phyloP scores from a whole-genome alignment of 2,888 invertebrate species.

The Acutogordius australiensis region DNA sequence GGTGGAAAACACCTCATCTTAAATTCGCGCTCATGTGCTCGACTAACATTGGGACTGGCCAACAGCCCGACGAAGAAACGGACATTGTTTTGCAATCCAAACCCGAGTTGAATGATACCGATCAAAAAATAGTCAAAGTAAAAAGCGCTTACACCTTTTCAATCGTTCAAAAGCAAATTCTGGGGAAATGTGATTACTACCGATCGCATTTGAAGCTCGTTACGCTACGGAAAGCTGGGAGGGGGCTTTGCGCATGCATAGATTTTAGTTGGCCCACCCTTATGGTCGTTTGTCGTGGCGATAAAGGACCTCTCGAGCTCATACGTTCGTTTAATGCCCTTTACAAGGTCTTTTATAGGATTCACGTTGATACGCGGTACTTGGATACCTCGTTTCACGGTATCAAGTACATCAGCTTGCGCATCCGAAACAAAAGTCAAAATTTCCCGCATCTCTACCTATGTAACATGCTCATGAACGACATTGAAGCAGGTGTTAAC shows the following conservation, averaged over 20 bases:
- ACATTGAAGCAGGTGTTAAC: too few species aligned
- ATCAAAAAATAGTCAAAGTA: neutral
- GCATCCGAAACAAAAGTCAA: neutral
- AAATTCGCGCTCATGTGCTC: neutral
- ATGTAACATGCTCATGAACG: neutral
- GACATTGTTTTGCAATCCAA: too few species aligned
- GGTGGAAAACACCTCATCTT: neutral
- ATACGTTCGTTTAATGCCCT: neutral
- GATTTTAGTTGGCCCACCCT: conserved; percentile 1
- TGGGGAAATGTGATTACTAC: neutral
- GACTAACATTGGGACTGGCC: neutral
- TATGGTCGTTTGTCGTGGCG: neutral
- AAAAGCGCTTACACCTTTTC: neutral
- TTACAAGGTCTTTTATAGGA: neutral
- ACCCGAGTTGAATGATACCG: neutral
- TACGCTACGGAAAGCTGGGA: neutral
- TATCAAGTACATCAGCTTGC: neutral
- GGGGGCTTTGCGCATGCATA: neutral
- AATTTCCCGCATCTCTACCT: neutral
- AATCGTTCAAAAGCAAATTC: neutral
- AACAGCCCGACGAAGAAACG: too few species aligned
- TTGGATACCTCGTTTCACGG: neutral
- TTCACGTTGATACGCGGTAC: neutral
- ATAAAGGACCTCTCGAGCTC: neutral
- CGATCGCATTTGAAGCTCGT: neutral